Conservation (phyloP, 2,113 vertebrate genomes). For the Helogale parvula region DNA sequence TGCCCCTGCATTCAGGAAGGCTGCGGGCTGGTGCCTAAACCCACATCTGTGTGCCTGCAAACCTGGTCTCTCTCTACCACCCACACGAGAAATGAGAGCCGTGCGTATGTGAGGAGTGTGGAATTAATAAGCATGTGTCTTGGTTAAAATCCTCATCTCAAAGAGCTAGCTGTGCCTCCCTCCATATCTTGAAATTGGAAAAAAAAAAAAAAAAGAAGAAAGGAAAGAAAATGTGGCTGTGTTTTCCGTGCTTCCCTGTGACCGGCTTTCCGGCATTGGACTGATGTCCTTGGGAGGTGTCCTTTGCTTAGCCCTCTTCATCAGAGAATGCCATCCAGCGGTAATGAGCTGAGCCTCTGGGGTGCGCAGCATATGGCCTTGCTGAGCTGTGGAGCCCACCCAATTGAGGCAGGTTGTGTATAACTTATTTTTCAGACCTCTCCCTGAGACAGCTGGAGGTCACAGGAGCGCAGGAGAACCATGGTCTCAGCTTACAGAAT, state of each 20-base stretch:
- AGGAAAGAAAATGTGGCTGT: neutral
- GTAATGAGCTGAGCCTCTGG: neutral
- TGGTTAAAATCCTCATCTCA: neutral
- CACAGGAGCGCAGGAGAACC: neutral
- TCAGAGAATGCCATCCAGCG: neutral
- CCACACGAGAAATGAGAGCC: neutral
- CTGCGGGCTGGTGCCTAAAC: neutral
- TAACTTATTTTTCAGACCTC: neutral
- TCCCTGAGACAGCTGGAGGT: neutral
- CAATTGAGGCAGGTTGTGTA: neutral
- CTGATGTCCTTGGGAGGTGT: neutral
- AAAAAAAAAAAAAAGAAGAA: neutral
- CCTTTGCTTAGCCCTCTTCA: neutral
- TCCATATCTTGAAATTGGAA: neutral
- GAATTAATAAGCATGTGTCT: neutral
- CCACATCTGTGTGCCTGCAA: too few relatives aligned
- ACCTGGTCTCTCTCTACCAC: neutral
- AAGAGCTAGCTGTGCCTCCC: neutral
- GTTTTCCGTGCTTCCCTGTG: neutral
- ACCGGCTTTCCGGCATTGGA: neutral
- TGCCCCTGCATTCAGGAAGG: neutral
- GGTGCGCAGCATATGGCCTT: neutral
- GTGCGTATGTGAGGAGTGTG: rapidly evolving
- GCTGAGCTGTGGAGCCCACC: neutral
- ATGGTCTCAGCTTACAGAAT: neutral